phyloP scores from a whole-genome alignment of 1,140 invertebrate species.

The Limonius californicus region DNA sequence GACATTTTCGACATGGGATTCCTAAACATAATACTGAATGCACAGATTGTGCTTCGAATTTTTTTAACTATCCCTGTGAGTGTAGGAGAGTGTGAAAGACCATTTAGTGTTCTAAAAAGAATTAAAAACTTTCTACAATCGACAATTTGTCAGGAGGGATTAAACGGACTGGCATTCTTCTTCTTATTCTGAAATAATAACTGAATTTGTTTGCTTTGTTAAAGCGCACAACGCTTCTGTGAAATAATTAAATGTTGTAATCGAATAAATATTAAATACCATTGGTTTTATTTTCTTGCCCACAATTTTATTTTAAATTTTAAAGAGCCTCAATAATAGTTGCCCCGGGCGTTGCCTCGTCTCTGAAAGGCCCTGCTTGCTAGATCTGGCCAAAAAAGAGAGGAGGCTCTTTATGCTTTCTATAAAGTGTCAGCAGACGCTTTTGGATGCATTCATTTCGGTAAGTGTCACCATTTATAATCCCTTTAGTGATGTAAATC shows the following conservation, averaged over 20 bases:
- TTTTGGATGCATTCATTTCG: no score
- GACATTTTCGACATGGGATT: neutral
- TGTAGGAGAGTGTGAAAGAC: neutral
- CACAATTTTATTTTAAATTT: slow-evolving; percentile 1
- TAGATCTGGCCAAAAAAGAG: no score
- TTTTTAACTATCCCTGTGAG: slow-evolving; percentile 12
- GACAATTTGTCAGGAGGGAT: neutral
- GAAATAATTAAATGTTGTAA: no score
- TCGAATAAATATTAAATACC: slow-evolving; percentile 9
- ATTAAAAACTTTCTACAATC: slow-evolving; percentile 7
- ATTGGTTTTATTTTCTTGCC: neutral
- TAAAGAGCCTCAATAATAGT: neutral
- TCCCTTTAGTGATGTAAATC: no score
- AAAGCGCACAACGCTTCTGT: no score
- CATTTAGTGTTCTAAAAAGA: slow-evolving; percentile 2
- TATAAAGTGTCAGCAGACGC: no score
- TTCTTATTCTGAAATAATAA: no score
- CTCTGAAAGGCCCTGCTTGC: slow-evolving; percentile 7
- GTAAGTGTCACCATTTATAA: no score
- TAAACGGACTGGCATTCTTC: neutral
- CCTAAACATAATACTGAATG: neutral
- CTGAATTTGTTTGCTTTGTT: no score
- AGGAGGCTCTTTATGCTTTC: no score
- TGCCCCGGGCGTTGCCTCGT: neutral
- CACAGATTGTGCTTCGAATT: slow-evolving; percentile 4